A percentile compares a stretch with the other conserved stretches of the same genome.
phyloP scores from a whole-genome alignment of 2,113 vertebrate genomes.

The Cryptoleucopteryx plumbea region DNA sequence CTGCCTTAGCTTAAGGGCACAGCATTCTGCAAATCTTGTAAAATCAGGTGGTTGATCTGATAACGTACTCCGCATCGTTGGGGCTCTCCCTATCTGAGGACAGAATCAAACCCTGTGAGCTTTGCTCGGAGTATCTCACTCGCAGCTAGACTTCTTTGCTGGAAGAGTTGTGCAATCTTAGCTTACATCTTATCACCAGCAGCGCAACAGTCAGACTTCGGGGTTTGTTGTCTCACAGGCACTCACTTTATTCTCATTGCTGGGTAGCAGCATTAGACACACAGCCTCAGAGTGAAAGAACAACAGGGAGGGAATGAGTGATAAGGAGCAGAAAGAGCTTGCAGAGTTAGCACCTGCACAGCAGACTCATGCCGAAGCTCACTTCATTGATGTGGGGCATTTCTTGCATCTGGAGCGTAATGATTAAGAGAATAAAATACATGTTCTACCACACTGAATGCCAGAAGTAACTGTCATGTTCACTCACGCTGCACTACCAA shows the following conservation, averaged over 20 bases:
- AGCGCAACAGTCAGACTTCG: conserved; percentile 26
- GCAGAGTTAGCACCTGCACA: conserved; percentile 37
- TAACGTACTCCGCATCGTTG: not conserved
- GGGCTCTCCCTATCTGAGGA: conserved; percentile 38
- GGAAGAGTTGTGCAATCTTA: conserved; percentile 29
- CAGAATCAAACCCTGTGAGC: conserved; percentile 31
- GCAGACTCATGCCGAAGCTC: not conserved
- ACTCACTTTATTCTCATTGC: not conserved
- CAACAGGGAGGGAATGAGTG: not conserved
- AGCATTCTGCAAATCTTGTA: conserved; percentile 53
- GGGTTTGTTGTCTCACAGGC: conserved; percentile 13
- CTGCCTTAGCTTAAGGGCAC: conserved; percentile 11
- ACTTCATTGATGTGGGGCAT: conserved; percentile 43
- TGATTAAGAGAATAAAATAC: conserved; percentile 33
- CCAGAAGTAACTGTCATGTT: conserved; percentile 16
- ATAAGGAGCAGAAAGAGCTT: conserved; percentile 33
- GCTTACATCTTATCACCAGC: conserved; percentile 23
- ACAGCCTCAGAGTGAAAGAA: conserved; percentile 24
- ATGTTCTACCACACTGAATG: not conserved
- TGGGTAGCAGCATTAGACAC: not conserved
- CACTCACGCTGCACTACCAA: not conserved
- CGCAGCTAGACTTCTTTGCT: not conserved
- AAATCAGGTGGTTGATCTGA: conserved; percentile 58
- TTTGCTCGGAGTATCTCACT: not conserved
- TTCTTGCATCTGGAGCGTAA: conserved; percentile 2